Evolutionary conservation across 2,113 vertebrate species (phyloP).

Genomic region (Megaptera novaeangliae): DNA sequence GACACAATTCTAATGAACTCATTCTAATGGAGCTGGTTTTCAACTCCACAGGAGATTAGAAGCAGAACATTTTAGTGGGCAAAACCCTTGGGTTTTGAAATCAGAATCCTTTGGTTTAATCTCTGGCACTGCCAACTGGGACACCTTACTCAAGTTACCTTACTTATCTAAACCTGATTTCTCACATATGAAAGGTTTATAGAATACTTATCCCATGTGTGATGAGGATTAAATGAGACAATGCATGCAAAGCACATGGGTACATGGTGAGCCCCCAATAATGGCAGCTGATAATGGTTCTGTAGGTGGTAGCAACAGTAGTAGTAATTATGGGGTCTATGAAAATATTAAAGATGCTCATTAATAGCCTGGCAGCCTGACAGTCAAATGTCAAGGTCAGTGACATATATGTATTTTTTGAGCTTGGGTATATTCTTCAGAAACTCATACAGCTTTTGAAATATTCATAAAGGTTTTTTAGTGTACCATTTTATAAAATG

Average conservation of each 20-base stretch:
- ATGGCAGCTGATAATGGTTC: background rate
- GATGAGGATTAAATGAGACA: background rate
- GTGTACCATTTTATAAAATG: background rate
- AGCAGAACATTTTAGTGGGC: background rate
- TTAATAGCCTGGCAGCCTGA: background rate
- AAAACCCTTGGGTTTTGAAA: background rate
- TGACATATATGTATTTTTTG: background rate
- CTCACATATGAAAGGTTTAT: background rate
- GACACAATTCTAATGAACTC: background rate
- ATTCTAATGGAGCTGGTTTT: background rate
- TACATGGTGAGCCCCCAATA: accelerated
- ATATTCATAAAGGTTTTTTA: background rate
- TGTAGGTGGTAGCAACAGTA: too few relatives aligned
- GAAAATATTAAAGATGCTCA: background rate
- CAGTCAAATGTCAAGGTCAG: background rate
- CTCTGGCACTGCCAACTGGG: background rate
- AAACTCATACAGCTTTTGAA: background rate
- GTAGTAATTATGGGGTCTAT: background rate
- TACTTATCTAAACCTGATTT: background rate
- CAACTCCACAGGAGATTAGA: background rate
- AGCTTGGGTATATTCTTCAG: background rate
- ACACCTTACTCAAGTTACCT: background rate
- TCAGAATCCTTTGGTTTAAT: background rate
- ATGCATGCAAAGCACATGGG: background rate
- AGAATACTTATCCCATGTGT: background rate